Conservation (phyloP, 2,888 invertebrate genomes). For the Galerucella nymphaeae region DNA sequence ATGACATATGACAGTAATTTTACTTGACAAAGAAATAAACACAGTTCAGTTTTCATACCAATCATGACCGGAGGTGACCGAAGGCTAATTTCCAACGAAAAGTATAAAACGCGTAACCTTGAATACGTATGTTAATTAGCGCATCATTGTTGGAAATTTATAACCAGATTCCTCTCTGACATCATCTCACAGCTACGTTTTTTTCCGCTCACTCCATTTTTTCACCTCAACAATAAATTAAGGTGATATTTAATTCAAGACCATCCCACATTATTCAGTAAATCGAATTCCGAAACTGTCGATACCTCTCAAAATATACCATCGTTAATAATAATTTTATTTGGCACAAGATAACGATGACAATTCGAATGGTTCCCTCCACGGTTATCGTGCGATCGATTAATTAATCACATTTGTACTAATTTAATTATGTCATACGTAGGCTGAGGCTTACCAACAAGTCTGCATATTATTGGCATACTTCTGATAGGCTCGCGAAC, state of each 20-base stretch:
- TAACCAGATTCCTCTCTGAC: too few relatives aligned
- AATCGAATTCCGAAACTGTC: conserved; percentile 24
- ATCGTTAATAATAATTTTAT: conserved; percentile 44
- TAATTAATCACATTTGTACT: conserved; percentile 41
- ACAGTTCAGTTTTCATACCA: too few relatives aligned
- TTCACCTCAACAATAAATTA: too few relatives aligned
- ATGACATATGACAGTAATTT: too few relatives aligned
- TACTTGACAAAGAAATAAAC: too few relatives aligned
- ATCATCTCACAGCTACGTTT: too few relatives aligned
- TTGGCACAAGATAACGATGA: conserved; percentile 40
- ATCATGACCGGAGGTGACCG: too few relatives aligned
- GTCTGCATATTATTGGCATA: conserved; percentile 31
- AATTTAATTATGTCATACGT: conserved; percentile 40
- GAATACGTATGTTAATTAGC: too few relatives aligned
- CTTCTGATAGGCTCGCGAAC: conserved; percentile 9
- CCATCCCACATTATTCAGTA: conserved; percentile 6
- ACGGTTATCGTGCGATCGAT: conserved; percentile 38
- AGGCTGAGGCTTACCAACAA: conserved; percentile 19
- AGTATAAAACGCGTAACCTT: too few relatives aligned
- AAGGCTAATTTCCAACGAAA: too few relatives aligned
- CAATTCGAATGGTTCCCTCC: conserved; percentile 26
- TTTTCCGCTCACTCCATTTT: too few relatives aligned
- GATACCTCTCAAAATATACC: conserved; percentile 31
- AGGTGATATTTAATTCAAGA: neutral
- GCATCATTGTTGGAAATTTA: too few relatives aligned